These are phyloP conservation scores for Pipistrellus kuhlii DNA, from an alignment of 2,797 vertebrate species.

Conservation along the genomic window DNA sequence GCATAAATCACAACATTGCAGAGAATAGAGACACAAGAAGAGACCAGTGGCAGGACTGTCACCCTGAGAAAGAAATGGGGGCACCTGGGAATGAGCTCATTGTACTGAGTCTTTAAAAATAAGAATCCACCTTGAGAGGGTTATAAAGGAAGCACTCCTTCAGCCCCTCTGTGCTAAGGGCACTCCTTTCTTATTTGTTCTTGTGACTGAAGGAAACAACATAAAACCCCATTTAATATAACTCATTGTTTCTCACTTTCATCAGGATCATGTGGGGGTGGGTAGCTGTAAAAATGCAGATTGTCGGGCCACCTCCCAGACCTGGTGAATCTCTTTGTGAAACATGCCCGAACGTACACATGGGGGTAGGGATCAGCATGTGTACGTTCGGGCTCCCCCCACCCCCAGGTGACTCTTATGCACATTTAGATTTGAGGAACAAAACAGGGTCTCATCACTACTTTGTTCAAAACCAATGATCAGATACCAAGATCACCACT, in stretches of 20 bases:
- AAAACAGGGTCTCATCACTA: background rate
- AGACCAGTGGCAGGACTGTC: background rate
- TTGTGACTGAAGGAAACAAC: background rate
- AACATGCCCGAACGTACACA: background rate
- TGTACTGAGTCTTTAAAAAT: background rate
- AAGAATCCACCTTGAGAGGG: background rate
- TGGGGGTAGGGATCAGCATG: background rate
- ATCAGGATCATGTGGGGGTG: background rate
- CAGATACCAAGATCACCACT: background rate
- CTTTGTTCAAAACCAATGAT: background rate
- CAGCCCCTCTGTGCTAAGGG: background rate
- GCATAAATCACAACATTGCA: conserved; percentile 12
- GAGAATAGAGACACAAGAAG: background rate
- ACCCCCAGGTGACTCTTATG: background rate
- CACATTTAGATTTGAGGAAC: background rate
- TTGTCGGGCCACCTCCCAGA: background rate
- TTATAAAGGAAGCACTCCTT: background rate
- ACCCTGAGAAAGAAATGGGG: background rate
- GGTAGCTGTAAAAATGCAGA: background rate
- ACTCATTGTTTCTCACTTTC: background rate
- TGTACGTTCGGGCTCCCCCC: background rate
- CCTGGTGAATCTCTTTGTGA: background rate
- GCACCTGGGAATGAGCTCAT: background rate
- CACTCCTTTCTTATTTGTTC: background rate
- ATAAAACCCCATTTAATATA: background rate